phyloP scores from a whole-genome alignment of 1,140 invertebrate species.

The Sitodiplosis mosellana region DNA sequence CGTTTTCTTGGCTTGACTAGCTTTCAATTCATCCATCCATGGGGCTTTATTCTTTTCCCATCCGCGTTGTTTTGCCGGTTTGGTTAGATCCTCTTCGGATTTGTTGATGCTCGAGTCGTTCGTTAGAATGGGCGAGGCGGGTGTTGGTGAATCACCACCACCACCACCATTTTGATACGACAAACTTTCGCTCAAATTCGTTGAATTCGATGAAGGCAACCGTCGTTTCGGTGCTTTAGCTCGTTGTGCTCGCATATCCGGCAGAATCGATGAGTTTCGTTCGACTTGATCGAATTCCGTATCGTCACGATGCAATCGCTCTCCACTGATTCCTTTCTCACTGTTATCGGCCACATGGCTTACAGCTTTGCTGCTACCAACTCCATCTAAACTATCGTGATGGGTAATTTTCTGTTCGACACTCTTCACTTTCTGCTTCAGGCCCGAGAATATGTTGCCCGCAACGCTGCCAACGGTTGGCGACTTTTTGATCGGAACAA shows the following conservation, averaged over 20 bases:
- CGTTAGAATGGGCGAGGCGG: conserved; percentile 7
- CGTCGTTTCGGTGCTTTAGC: conserved; percentile 33
- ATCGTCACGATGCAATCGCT: conserved; percentile 5
- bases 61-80: conserved; percentile 28
- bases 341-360: conserved; percentile 2
- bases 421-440: conserved; percentile 36
- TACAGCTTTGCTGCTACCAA: conserved; percentile 12
- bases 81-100: conserved; percentile 24
- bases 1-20: conserved; percentile 42
- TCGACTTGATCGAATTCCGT: conserved; percentile 41
- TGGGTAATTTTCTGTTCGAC: conserved; percentile 21
- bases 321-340: conserved; percentile 3
- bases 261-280: conserved; percentile 32
- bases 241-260: conserved; percentile 38
- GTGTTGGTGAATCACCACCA: conserved; percentile 8
- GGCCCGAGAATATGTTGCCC: conserved; percentile 32
- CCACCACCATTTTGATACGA: conserved; percentile 16
- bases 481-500: conserved; percentile 40
- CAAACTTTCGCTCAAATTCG: conserved; percentile 19
- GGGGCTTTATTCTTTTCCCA: conserved; percentile 43
- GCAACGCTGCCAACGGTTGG: conserved; percentile 32
- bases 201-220: conserved; percentile 30
- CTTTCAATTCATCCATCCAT: conserved; percentile 47
- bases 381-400: conserved; percentile 18
- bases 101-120: conserved; percentile 12